These are phyloP conservation scores for Pararge aegeria DNA, from an alignment of 1,140 invertebrate genomes.

Conservation along the genomic window DNA sequence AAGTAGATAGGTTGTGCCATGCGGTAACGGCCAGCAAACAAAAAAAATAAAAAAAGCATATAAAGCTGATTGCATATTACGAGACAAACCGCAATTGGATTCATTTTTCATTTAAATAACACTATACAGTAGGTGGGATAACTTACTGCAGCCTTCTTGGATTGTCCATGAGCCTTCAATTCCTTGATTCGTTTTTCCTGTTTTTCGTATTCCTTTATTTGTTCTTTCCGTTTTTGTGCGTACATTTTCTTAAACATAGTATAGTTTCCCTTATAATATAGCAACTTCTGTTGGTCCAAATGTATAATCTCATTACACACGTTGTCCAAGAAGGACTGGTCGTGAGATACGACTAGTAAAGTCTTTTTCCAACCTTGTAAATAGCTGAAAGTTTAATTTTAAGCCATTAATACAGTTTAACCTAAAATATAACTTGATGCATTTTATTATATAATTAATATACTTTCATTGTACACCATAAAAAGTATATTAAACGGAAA, in stretches of 20 bases:
- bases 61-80: too few species aligned
- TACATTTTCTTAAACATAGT: constrained; percentile 99
- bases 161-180: constrained; percentile 96
- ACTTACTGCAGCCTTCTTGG: constrained; percentile 84
- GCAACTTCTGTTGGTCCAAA: constrained; percentile 95
- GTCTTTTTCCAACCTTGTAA: constrained; percentile 99
- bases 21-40: too few species aligned
- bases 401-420: background rate
- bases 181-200: constrained; percentile 98
- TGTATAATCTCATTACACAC: constrained; percentile 99
- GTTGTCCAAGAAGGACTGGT: constrained; percentile 99
- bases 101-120: too few species aligned
- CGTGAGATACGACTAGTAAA: constrained; percentile 97
- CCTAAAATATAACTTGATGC: too few species aligned
- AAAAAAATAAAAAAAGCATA: too few species aligned
- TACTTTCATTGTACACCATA: too few species aligned
- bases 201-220: constrained; percentile 98
- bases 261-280: constrained; percentile 99
- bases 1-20: too few species aligned
- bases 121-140: too few species aligned
- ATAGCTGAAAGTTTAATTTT: constrained; percentile 82
- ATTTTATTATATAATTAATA: too few species aligned
- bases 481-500: too few species aligned
- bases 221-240: constrained; percentile 96
- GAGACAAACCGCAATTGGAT: too few species aligned